Evolutionary conservation across 2,113 vertebrate genomes (phyloP).

Genomic region (Peucedramus taeniatus): DNA sequence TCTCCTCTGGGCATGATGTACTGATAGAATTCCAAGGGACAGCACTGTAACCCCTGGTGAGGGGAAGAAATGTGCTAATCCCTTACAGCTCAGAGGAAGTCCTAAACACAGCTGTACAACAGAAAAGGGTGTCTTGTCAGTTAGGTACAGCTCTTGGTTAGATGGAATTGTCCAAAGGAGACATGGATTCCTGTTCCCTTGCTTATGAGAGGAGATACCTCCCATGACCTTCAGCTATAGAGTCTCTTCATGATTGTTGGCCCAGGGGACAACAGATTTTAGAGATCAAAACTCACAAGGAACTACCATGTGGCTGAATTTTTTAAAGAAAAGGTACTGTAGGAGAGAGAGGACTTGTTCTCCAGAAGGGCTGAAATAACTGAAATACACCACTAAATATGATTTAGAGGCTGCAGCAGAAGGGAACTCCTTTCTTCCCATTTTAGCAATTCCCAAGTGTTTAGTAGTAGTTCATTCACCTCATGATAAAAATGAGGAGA

Average conservation of each 20-base stretch:
- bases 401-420: background rate
- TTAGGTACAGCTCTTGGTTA: background rate
- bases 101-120: background rate
- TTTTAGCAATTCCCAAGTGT: background rate
- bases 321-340: background rate
- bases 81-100: background rate
- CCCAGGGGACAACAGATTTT: background rate
- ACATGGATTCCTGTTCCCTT: background rate
- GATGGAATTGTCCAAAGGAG: background rate
- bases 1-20: background rate
- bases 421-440: background rate
- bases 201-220: background rate
- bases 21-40: background rate
- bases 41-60: background rate
- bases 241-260: background rate
- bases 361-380: background rate
- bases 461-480: slow-evolving; percentile 53
- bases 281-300: background rate
- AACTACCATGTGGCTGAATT: background rate
- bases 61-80: background rate
- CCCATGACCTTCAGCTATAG: background rate
- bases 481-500: slow-evolving; percentile 59
- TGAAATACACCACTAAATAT: background rate
- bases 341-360: background rate
- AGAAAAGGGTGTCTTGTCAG: background rate